Evolutionary conservation across 2,113 vertebrate genomes (phyloP).

Genomic region (Odocoileus virginianus): DNA sequence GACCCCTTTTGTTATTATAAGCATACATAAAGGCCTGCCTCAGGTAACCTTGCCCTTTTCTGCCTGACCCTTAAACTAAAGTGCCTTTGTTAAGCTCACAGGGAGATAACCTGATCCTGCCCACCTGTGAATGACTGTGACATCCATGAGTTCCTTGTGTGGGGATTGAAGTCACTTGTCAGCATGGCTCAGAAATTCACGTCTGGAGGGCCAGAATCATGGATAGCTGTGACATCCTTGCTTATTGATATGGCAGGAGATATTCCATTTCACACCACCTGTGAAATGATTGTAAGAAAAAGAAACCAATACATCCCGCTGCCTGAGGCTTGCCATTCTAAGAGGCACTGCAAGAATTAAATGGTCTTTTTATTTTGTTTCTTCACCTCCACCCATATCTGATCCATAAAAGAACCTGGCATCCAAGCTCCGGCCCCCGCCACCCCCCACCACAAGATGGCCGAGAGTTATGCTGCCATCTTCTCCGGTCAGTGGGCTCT

Average conservation of each 20-base stretch:
- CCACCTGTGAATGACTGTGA: not conserved
- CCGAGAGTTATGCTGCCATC: not conserved
- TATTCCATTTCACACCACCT: not conserved
- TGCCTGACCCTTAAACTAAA: not conserved
- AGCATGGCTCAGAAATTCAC: not conserved
- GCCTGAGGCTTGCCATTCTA: not conserved
- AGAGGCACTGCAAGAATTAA: not conserved
- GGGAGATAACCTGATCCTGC: not conserved
- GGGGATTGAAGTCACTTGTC: not conserved
- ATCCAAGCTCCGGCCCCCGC: rapidly evolving
- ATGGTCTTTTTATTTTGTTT: not conserved
- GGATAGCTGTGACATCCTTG: not conserved
- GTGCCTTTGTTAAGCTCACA: not conserved
- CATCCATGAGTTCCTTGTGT: not conserved
- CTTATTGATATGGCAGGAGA: not conserved
- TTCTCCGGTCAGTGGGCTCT: not conserved
- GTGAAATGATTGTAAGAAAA: not conserved
- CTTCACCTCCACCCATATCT: not conserved
- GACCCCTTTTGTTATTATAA: not conserved
- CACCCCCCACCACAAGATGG: not conserved
- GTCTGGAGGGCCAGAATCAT: not conserved
- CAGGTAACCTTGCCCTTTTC: not conserved
- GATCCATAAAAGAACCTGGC: not conserved
- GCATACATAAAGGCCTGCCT: not conserved
- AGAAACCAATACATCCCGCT: not conserved